Base-by-base conservation (phyloP, 2,797 vertebrate species). In the Poecilia velifera region DNA sequence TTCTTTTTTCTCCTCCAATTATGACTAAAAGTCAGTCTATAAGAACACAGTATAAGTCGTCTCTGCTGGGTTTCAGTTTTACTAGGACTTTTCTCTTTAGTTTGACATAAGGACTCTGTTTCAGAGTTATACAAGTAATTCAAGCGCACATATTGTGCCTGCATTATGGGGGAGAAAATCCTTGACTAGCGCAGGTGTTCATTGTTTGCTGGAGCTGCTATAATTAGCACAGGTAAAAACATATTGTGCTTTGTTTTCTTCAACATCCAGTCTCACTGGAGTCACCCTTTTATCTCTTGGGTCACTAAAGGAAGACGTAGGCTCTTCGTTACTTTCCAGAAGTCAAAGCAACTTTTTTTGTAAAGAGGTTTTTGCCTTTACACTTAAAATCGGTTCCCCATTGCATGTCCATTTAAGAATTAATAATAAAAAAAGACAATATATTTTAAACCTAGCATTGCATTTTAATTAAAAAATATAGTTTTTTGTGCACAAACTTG, bases 251-350 rank as follows among this genome's bases (percentile, higher is more conserved):
- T 62, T 77, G 59, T 20, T 86, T 86, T 62, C 22, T 74, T 62
- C 73, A 81, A 76, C 68, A 75, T 79, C 4, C 79, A 73, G 75
- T 86, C 82, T 89, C 86, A 85, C 86, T 88, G 86, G 79, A 74
- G 57, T 86, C 87, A 90, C 88, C 76, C 75, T 76, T 8, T 82
- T 41, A 53, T 92, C 90, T 81, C 77, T 77, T 46, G 89, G 89
- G 88, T 91, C 75, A 36, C 47, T 75, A 87, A 90, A 91, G 89
- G 64, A 88, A 81, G 81, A 49, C 41, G 47, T 22, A 72, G 72
- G 55, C 82, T 59, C 25, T 84, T 86, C 47, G 71, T 74, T 77
- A 83, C 72, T 31, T 55, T 78, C 68, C 72, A 77, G 76, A 88
- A 84, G 81, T 91, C 86, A 88, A 41, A 16, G 59, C 81, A 59